Evolutionary conservation across 1,140 invertebrate species (phyloP), one percentile per base, ranked within the genome.

Genomic region (Lanistes nyassanus): DNA sequence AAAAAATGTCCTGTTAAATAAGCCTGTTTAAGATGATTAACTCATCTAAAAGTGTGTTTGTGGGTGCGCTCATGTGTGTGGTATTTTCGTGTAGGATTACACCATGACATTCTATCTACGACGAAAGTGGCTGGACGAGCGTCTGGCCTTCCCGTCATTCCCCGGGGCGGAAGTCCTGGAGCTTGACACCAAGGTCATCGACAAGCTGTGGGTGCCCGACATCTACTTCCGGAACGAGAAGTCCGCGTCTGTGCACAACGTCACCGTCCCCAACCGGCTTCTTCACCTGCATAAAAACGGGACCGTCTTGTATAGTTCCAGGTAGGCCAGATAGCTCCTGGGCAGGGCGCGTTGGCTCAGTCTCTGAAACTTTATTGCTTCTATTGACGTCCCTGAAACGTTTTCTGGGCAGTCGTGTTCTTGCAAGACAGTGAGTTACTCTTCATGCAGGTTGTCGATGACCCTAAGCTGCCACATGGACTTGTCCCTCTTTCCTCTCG

Each of bases 31-130:
- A n/a, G n/a, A n/a, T n/a, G n/a, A n/a, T n/a, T n/a, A n/a, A n/a
- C n/a, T n/a, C n/a, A n/a, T n/a, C n/a, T n/a, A n/a, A n/a, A n/a
- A n/a, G n/a, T n/a, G n/a, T n/a, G n/a, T n/a, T n/a, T n/a, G n/a
- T n/a, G n/a, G n/a, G n/a, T n/a, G n/a, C n/a, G n/a, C n/a, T n/a
- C n/a, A n/a, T n/a, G n/a, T n/a, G n/a, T n/a, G n/a, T n/a, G n/a
- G n/a, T 64, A 23, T 65, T 23, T 37, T 42, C 55, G 29, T 64
- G 6, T 67, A 84, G 84, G 83, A 82, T 75, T 85, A 77, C 87
- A 95, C 94, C 83, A 93, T 95, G 83, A 94, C 95, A 81, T 94
- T 96, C 93, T 95, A 95, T 88, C 92, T 96, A 62, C 91, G 93
- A 79, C 94, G 95, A 85, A 92, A 92, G 62, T 96, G 95, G 95